phyloP scores from a whole-genome alignment of 37 sponge, comb jelly and placozoan species.

The Bolinopsis microptera region DNA sequence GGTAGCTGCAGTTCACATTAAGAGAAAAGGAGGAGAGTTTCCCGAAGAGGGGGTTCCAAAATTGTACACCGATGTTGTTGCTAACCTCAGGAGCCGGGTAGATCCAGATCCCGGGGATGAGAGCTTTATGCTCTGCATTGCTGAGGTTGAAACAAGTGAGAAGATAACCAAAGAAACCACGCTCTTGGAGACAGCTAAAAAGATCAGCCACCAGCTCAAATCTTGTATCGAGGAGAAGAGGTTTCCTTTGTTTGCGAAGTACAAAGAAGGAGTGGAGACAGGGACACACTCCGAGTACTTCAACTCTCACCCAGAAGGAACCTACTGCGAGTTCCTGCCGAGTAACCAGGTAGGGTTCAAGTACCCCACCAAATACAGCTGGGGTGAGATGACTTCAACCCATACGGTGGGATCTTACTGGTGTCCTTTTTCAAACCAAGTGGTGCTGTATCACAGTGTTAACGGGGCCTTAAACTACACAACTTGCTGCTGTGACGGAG shows the following conservation, averaged over 20 bases:
- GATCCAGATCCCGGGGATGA: neutral
- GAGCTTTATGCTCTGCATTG: conserved; percentile 1
- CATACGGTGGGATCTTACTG: neutral
- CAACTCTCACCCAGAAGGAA: neutral
- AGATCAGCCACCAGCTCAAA: neutral
- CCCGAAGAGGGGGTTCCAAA: neutral
- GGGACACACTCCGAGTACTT: neutral
- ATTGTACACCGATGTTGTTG: neutral
- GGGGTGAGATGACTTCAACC: neutral
- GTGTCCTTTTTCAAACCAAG: neutral
- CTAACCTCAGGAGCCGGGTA: neutral
- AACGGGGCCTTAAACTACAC: neutral
- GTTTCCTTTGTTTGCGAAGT: neutral
- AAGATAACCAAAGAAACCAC: neutral
- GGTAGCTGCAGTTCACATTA: neutral
- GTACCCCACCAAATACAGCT: conserved; percentile 23
- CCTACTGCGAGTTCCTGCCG: neutral
- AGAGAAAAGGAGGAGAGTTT: neutral
- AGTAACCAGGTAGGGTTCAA: neutral
- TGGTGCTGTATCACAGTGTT: neutral
- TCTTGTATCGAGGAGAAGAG: neutral
- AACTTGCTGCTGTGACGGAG: neutral
- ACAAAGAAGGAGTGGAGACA: neutral
- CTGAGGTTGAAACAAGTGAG: neutral
- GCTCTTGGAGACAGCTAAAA: neutral